Conservation (phyloP, 2,888 invertebrate genomes). For the Leucophenga montana region DNA sequence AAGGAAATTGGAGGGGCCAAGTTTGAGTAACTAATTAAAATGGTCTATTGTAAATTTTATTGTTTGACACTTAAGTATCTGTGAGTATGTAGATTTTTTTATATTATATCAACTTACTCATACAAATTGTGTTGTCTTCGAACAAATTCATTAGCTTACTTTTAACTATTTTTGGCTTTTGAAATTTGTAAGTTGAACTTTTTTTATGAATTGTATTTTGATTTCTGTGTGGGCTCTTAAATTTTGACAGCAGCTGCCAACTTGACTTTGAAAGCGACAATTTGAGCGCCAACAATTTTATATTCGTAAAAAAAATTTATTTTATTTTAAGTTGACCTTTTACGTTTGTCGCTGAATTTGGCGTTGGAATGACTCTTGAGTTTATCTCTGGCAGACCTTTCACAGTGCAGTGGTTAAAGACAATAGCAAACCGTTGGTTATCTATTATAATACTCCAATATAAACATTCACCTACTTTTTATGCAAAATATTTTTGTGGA, state of each 20-base stretch:
- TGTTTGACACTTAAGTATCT: conserved; percentile 3
- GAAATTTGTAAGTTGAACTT: background rate
- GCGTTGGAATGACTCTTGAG: too few relatives aligned
- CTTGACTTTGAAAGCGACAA: conserved; percentile 15
- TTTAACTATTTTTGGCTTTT: background rate
- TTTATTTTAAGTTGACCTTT: conserved; percentile 8
- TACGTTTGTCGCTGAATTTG: background rate
- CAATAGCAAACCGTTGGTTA: too few relatives aligned
- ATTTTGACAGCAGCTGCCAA: conserved; percentile 10
- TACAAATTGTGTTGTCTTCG: background rate
- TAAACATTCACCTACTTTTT: conserved; percentile 20
- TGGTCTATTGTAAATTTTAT: too few relatives aligned
- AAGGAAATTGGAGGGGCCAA: too few relatives aligned
- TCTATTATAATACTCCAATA: background rate
- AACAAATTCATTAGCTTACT: background rate
- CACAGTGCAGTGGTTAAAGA: background rate
- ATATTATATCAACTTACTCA: background rate
- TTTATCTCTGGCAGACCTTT: too few relatives aligned
- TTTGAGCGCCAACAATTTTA: background rate
- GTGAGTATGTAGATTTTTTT: too few relatives aligned
- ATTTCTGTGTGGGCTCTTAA: background rate
- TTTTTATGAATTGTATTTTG: background rate
- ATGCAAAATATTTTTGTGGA: conserved; percentile 5
- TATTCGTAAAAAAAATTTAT: background rate
- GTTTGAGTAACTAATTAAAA: conserved; percentile 13